Percentiles rank a stretch among this genome's conserved stretches.
Conservation (phyloP, 2,888 invertebrate species). For the Platycheirus albimanus region DNA sequence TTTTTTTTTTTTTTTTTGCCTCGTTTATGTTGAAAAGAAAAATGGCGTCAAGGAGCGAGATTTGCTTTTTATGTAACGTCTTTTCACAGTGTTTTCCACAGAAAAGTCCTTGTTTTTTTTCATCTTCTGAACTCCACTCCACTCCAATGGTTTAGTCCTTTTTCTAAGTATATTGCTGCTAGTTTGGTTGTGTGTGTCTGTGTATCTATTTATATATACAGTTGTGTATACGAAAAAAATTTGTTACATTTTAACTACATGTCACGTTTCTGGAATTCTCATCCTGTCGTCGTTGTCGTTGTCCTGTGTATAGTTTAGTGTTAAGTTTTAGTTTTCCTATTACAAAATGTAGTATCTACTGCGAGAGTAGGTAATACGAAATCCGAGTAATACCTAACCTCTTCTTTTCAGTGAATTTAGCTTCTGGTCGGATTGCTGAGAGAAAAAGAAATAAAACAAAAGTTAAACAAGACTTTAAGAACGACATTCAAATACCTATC, state of each 20-base stretch:
- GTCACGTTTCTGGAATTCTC: constrained; percentile 61
- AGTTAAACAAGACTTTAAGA: constrained; percentile 56
- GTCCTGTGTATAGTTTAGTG: constrained; percentile 44
- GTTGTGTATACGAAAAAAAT: constrained; percentile 25
- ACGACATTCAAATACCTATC: constrained; percentile 3
- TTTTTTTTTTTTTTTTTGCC: constrained; percentile 6
- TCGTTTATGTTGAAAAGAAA: constrained; percentile 63
- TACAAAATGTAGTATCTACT: background rate
- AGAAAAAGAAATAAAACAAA: constrained; percentile 39
- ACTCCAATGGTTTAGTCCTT: constrained; percentile 15
- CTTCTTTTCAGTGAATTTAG: constrained; percentile 41
- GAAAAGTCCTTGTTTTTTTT: constrained; percentile 32
- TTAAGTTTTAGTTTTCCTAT: constrained; percentile 62
- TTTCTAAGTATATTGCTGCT: background rate
- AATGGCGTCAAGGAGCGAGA: constrained; percentile 74
- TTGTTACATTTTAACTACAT: constrained; percentile 61
- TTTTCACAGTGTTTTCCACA: constrained; percentile 63
- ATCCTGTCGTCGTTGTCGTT: background rate
- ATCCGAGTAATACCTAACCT: background rate
- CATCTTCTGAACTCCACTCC: constrained; percentile 1
- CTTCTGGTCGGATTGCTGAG: constrained; percentile 15
- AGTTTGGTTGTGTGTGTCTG: background rate
- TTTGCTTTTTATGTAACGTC: constrained; percentile 71
- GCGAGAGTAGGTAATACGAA: too few relatives aligned
- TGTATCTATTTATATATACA: background rate